phyloP scores from a whole-genome alignment of 2,113 vertebrate species.

The Tachycineta bicolor region DNA sequence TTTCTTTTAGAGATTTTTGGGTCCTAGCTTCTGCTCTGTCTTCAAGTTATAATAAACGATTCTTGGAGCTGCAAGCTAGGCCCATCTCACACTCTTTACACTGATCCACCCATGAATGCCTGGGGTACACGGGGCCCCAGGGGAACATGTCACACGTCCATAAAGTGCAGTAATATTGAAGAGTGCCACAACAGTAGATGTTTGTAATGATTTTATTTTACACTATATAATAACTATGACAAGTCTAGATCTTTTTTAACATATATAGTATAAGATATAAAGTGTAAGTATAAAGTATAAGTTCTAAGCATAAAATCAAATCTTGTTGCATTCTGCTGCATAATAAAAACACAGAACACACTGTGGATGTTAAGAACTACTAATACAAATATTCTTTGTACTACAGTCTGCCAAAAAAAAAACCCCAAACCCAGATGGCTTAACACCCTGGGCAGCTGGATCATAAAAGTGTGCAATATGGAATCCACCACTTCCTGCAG shows the following conservation, averaged over 20 bases:
- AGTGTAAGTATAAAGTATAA: too few relatives aligned
- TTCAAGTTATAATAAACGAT: too few relatives aligned
- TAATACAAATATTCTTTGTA: neutral
- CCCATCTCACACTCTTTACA: too few relatives aligned
- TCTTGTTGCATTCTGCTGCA: neutral
- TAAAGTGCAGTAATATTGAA: too few relatives aligned
- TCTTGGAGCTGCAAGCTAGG: too few relatives aligned
- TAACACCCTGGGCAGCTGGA: neutral
- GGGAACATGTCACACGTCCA: too few relatives aligned
- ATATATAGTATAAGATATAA: too few relatives aligned
- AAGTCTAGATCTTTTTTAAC: neutral
- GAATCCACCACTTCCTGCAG: neutral
- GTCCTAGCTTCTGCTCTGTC: too few relatives aligned
- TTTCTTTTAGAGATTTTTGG: too few relatives aligned
- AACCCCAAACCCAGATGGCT: neutral
- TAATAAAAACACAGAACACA: neutral
- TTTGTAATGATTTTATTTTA: slow-evolving; percentile 50
- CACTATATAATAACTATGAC: neutral
- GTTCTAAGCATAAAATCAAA: neutral
- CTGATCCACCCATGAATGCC: too few relatives aligned
- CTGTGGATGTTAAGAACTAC: neutral
- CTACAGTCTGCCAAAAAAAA: neutral
- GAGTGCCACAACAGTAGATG: neutral
- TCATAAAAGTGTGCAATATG: neutral
- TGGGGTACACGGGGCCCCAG: too few relatives aligned